These are phyloP conservation scores for Dendrocincla fuliginosa DNA, from an alignment of 2,797 vertebrate species.

Conservation along the genomic window DNA sequence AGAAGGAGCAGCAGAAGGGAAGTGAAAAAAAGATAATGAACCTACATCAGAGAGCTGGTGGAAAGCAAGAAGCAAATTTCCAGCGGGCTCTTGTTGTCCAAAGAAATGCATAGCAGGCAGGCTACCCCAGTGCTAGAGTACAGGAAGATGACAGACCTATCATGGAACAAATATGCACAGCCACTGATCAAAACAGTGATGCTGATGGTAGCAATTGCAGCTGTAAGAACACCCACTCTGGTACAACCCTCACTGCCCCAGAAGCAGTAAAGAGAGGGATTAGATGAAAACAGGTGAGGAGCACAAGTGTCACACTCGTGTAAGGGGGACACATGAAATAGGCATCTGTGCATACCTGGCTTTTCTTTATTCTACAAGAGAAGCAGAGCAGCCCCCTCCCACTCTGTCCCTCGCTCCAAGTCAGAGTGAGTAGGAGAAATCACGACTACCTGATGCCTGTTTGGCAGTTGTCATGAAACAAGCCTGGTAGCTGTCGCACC, in stretches of 20 bases:
- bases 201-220: not conserved
- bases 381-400: constrained; percentile 33
- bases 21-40: not conserved
- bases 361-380: not conserved
- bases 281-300: not conserved
- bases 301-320: accelerated
- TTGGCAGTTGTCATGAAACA: not conserved
- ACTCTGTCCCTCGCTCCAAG: constrained; percentile 31
- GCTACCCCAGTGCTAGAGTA: not conserved
- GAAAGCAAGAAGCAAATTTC: not conserved
- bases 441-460: constrained; percentile 40
- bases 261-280: not conserved
- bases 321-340: not conserved
- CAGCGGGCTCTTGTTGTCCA: not conserved
- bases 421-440: constrained; percentile 56
- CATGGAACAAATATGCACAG: accelerated
- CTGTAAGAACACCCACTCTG: not conserved
- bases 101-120: not conserved
- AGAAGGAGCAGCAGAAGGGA: not conserved
- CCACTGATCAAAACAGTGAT: not conserved
- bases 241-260: not conserved
- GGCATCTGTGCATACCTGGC: not conserved
- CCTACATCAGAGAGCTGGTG: not conserved
- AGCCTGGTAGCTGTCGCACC: not conserved
- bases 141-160: not conserved